A percentile compares a stretch with the other conserved stretches of the same genome.
Evolutionary conservation across 2,888 invertebrate species (phyloP).

Genomic region (Drosophila histrio): DNA sequence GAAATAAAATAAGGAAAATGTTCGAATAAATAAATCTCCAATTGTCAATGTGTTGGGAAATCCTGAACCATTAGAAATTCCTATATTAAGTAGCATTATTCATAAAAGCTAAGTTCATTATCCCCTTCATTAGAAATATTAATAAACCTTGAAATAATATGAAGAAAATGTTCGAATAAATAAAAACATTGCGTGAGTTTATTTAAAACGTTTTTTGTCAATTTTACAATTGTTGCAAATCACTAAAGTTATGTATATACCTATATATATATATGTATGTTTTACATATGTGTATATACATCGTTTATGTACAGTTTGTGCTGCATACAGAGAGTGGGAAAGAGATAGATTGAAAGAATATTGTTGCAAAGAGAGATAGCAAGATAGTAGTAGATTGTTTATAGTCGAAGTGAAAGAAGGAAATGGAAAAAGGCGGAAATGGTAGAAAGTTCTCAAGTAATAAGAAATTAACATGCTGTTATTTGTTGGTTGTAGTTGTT

Average conservation of each 20-base stretch:
- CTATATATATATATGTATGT: constrained; percentile 27
- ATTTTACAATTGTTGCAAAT: constrained; percentile 81
- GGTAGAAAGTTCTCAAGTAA: constrained; percentile 69
- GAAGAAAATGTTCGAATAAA: constrained; percentile 58
- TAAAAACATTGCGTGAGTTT: constrained; percentile 70
- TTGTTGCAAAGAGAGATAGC: constrained; percentile 34
- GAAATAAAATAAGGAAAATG: neutral
- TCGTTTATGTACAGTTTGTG: constrained; percentile 36
- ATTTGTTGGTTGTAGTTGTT: constrained; percentile 74
- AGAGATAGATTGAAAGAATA: constrained; percentile 43
- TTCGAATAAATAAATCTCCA: constrained; percentile 76
- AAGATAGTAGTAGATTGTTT: neutral
- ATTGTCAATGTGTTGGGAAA: no score
- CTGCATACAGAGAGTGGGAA: constrained; percentile 4
- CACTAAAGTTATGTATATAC: constrained; percentile 45
- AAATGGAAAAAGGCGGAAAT: constrained; percentile 10
- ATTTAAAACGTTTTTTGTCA: constrained; percentile 78
- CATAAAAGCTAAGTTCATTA: neutral
- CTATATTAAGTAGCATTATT: neutral
- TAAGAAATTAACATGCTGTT: constrained; percentile 74
- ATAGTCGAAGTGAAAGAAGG: constrained; percentile 13
- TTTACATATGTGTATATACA: constrained; percentile 45
- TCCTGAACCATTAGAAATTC: no score
- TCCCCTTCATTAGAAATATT: neutral
- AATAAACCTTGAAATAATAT: neutral